Percentiles rank a stretch among this genome's conserved stretches.
Evolutionary conservation across 2,888 invertebrate species (phyloP).

Genomic region (Crioceris asparagi): DNA sequence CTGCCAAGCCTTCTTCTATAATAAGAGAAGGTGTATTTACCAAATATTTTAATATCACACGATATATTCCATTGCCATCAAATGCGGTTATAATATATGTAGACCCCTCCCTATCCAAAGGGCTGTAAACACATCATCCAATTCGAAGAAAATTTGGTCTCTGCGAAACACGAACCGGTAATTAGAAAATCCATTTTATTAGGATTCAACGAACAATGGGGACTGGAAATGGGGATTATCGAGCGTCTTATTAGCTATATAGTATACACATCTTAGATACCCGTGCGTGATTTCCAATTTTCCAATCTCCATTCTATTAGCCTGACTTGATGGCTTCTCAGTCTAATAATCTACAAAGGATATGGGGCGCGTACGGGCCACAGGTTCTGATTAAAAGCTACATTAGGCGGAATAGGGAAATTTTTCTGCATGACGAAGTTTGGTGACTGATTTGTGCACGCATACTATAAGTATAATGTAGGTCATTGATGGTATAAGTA

Average conservation of each 20-base stretch:
- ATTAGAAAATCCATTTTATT: slow-evolving; percentile 33
- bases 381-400: slow-evolving; percentile 6
- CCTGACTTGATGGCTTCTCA: slow-evolving; percentile 34
- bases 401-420: slow-evolving; percentile 4
- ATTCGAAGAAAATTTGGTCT: too few relatives aligned
- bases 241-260: slow-evolving; percentile 35
- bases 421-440: too few relatives aligned
- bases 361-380: not conserved
- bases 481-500: too few relatives aligned
- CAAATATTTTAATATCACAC: too few relatives aligned
- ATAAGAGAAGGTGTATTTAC: too few relatives aligned
- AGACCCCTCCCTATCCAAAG: too few relatives aligned
- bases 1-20: too few relatives aligned
- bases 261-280: slow-evolving; percentile 33
- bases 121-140: too few relatives aligned
- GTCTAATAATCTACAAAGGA: slow-evolving; percentile 10
- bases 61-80: too few relatives aligned
- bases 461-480: too few relatives aligned
- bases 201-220: slow-evolving; percentile 8
- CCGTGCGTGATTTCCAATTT: slow-evolving; percentile 39
- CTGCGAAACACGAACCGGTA: slow-evolving; percentile 26
- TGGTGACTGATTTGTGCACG: not conserved
- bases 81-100: too few relatives aligned
- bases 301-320: slow-evolving; percentile 39
- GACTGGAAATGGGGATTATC: slow-evolving; percentile 1